Evolutionary conservation across 2,797 vertebrate species (phyloP).

Genomic region (Peromyscus eremicus): DNA sequence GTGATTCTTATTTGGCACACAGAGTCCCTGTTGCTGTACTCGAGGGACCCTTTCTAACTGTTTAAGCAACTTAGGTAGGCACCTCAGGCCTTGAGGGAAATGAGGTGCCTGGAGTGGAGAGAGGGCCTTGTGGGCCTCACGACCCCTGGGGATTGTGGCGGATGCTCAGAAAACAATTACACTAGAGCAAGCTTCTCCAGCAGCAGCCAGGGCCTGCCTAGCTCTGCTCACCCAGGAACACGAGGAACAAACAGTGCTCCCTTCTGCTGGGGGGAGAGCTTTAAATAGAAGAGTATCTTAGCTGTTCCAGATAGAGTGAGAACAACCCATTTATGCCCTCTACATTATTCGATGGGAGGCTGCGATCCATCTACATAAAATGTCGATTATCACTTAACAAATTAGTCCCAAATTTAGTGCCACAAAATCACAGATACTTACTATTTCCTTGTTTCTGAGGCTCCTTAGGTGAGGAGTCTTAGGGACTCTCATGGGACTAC

Average conservation of each 20-base stretch:
- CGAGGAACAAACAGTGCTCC: neutral
- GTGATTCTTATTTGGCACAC: neutral
- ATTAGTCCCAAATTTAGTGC: neutral
- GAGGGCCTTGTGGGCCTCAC: neutral
- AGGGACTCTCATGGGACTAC: neutral
- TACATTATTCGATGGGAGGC: neutral
- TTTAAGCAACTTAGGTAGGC: neutral
- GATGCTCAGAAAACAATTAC: constrained; percentile 67
- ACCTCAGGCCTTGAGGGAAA: constrained; percentile 54
- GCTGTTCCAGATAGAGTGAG: neutral
- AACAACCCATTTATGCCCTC: neutral
- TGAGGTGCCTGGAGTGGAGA: neutral
- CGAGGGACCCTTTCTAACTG: neutral
- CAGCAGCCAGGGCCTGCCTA: neutral
- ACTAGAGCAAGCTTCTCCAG: neutral
- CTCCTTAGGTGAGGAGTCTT: neutral
- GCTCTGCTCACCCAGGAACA: constrained; percentile 43
- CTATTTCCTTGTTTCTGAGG: neutral
- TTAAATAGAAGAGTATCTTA: neutral
- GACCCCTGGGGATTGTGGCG: constrained; percentile 20
- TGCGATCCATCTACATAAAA: neutral
- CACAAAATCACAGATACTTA: neutral
- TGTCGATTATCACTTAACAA: neutral
- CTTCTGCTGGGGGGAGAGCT: constrained; percentile 21
- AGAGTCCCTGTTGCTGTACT: neutral